These are phyloP conservation scores for Chaetogeoica ovagalla DNA, from an alignment of 2,888 invertebrate species.

Conservation along the genomic window DNA sequence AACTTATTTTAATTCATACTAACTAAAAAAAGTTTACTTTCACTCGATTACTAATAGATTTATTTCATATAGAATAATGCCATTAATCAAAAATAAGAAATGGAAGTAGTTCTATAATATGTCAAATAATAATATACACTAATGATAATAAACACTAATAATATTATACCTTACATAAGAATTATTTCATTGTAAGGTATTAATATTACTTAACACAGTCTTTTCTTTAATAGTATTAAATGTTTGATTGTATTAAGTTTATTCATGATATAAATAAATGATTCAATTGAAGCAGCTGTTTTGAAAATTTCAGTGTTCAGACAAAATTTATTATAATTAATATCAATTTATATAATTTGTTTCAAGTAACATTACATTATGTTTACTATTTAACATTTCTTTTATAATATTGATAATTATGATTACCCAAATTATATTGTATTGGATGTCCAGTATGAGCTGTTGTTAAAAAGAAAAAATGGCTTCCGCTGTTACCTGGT, in stretches of 20 bases:
- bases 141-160: conserved; percentile 46
- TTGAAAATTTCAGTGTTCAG: not conserved
- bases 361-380: not conserved
- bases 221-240: conserved; percentile 46
- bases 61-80: conserved; percentile 27
- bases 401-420: conserved; percentile 48
- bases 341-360: conserved; percentile 3
- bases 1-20: conserved; percentile 37
- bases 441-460: conserved; percentile 61
- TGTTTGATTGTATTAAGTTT: conserved; percentile 40
- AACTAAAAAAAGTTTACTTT: conserved; percentile 41
- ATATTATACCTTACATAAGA: conserved; percentile 38
- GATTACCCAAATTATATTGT: conserved; percentile 49
- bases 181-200: conserved; percentile 22
- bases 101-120: conserved; percentile 38
- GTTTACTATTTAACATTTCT: conserved; percentile 45
- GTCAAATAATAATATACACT: conserved; percentile 41
- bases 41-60: conserved; percentile 40
- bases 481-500: conserved; percentile 76
- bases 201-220: conserved; percentile 49
- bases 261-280: conserved; percentile 4
- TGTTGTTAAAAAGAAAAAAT: conserved; percentile 75
- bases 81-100: conserved; percentile 49
- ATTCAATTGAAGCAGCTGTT: not conserved
- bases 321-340: not conserved